phyloP scores from a whole-genome alignment of 2,113 vertebrate genomes.

The Caretta caretta region DNA sequence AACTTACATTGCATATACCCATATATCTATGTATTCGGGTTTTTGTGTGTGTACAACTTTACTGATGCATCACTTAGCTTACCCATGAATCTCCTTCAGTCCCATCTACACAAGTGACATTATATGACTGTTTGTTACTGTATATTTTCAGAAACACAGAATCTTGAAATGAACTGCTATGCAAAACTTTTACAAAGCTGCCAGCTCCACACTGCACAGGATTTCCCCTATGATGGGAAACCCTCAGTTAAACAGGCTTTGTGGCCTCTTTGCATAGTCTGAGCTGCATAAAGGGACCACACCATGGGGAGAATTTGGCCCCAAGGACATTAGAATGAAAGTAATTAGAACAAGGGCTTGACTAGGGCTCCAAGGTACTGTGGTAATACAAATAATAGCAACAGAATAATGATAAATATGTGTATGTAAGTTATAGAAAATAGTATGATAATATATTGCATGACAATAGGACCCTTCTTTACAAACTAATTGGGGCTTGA shows the following conservation, averaged over 20 bases:
- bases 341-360: neutral
- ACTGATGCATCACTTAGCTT: neutral
- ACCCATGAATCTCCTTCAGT: neutral
- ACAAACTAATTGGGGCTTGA: neutral
- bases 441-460: neutral
- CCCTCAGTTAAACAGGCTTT: neutral
- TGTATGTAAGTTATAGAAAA: neutral
- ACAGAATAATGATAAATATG: neutral
- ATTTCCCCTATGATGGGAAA: neutral
- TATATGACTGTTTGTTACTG: neutral
- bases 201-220: neutral
- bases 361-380: neutral
- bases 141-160: rapidly evolving
- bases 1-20: neutral
- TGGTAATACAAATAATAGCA: neutral
- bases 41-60: neutral
- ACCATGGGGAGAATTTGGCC: neutral
- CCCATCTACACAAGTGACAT: neutral
- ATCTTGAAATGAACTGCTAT: neutral
- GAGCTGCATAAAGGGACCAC: neutral
- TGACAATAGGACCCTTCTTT: neutral
- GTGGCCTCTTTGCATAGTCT: neutral
- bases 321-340: neutral
- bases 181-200: neutral
- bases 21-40: neutral